Evolutionary conservation across 2,888 invertebrate genomes (phyloP), one percentile per base, ranked within the genome.

Genomic region (Euplexia lucipara): DNA sequence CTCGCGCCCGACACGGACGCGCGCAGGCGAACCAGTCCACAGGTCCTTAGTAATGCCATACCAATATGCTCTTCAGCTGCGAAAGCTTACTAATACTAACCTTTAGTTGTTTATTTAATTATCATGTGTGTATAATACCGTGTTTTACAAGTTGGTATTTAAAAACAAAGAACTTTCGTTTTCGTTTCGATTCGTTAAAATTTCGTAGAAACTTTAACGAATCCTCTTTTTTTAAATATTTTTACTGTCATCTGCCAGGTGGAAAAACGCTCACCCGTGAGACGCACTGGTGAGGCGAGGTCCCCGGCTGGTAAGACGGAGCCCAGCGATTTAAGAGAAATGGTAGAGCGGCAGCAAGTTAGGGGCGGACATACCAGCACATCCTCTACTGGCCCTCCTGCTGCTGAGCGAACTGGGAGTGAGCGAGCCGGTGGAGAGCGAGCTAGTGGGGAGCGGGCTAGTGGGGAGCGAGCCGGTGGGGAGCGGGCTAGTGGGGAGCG

Each of bases 181-280:
- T 26, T 26, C 26, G 26, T 26, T n/a, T n/a, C n/a, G 26, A 26
- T 3, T 3, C 26, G 5, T 2, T 26, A 26, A 26, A 3, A 26
- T 26, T 26, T 26, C 26, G 2, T 26, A 26, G 26, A 26, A 26
- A 26, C n/a, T n/a, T n/a, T n/a, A n/a, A 3, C 26, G 26, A 3
- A 5, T 26, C 5, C 5, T 26, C 5, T 26, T 26, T 26, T 26
- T 26, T 26, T 53, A 30, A 30, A 37, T 12, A 30, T 49, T 5
- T 26, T 2, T 49, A 9, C 14, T 37, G 22, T 9, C 8, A 34
- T 42, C 7, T 5, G 45, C 67, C 70, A 92, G 89, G 79, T 75
- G 44, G 90, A 91, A 51, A 87, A 85, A 51, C 86, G 86, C 32
- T 87, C 87, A 22, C 87, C 90, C 2, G 84, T 87, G 12, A 78